Evolutionary conservation across 2,797 vertebrate genomes (phyloP), one percentile per base, ranked within the genome.

Genomic region (Cirrhinus molitorella): DNA sequence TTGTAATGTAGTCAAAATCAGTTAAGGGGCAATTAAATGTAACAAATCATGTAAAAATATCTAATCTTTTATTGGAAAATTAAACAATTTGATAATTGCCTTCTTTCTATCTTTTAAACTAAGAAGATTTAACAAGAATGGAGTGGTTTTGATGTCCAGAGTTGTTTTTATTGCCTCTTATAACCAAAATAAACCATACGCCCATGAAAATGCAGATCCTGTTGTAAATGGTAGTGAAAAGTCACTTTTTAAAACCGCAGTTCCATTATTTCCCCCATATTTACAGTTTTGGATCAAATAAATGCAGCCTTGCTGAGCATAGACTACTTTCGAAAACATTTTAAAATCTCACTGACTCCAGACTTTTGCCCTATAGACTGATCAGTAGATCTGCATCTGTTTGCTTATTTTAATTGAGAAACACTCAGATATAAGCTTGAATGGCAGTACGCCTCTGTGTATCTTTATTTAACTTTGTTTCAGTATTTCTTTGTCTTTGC

Each of bases 401-500:
- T 68, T 21, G 21, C 9, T 68, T 31, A 51, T 51, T 49, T 73
- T 19, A 34, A 51, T 19, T 51, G 23, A 72, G 47, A 51, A 45
- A 40, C 28, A 14, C 55, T 40, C 55, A 59, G 37, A n/a, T n/a
- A 59, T 17, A 6, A 19, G 14, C 8, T 76, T 2, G 25, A 14
- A n/a, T 17, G 19, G 17, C 47, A 28, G 3, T 49, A 43, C 5
- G 8, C 16, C 19, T 37, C 6, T 37, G 31, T 51, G 19, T 37
- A 63, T 63, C 75, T n/a, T 63, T 78, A 14, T 79, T 53, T 40
- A 21, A 79, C 21, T 43, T 45, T 14, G 21, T 75, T 55, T 75
- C 21, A 59, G 16, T 75, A 43, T 59, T 17, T 34, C 37, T 40
- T 59, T n/a, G 0, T 23, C 31, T 76, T 59, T 43, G 34, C 21